These are phyloP conservation scores for Carposina sasakii DNA, from an alignment of 1,140 invertebrate genomes.

Conservation along the genomic window DNA sequence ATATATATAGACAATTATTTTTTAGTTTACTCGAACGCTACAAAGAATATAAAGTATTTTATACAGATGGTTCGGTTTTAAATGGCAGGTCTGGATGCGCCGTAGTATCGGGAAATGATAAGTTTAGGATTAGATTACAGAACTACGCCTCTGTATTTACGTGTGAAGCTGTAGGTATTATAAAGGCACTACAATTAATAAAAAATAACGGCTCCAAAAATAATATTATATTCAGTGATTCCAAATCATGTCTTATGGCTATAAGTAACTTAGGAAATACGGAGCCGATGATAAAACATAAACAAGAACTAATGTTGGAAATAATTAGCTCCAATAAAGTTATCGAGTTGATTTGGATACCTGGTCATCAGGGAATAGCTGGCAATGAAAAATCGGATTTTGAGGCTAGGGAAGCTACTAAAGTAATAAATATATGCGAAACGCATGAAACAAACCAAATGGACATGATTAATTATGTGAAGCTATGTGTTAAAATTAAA, in stretches of 20 bases:
- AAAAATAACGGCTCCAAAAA: background rate
- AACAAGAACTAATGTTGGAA: constrained; percentile 8
- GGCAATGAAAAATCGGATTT: constrained; percentile 18
- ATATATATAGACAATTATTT: no score
- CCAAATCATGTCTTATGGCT: constrained; percentile 18
- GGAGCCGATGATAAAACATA: constrained; percentile 9
- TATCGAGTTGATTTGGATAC: constrained; percentile 15
- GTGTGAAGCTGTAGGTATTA: constrained; percentile 21
- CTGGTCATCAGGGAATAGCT: no score
- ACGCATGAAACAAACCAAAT: no score
- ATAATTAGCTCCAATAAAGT: constrained; percentile 3
- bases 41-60: constrained; percentile 12
- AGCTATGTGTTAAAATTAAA: no score
- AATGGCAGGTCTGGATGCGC: constrained; percentile 15
- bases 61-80: constrained; percentile 19
- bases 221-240: constrained; percentile 18
- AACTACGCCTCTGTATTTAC: constrained; percentile 17
- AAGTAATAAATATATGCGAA: constrained; percentile 8
- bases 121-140: constrained; percentile 4
- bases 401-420: constrained; percentile 7
- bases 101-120: constrained; percentile 8
- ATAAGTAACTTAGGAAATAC: constrained; percentile 11
- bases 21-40: no score
- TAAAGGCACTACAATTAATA: constrained; percentile 13
- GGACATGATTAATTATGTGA: no score